Conservation (phyloP, 2,888 invertebrate species). For the Patella caerulea region DNA sequence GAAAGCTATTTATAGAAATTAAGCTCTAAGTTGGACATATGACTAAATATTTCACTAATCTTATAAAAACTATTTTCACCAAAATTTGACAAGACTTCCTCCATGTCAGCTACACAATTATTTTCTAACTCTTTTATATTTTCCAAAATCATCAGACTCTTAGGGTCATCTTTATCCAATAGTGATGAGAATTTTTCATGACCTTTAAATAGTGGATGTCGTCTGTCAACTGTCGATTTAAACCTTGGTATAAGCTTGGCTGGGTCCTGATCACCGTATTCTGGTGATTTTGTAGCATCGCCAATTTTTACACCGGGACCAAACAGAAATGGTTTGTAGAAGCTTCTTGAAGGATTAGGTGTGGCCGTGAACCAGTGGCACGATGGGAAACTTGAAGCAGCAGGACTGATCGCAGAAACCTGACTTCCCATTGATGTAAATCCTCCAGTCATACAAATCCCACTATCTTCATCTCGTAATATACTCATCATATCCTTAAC, state of each 20-base stretch:
- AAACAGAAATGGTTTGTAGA: constrained; percentile 83
- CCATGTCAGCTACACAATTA: constrained; percentile 70
- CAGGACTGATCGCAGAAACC: constrained; percentile 76
- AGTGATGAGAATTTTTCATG: constrained; percentile 74
- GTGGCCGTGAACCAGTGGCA: constrained; percentile 87
- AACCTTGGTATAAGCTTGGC: constrained; percentile 60
- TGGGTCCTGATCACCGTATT: constrained; percentile 46
- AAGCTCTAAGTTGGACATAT: no score
- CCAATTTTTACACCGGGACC: constrained; percentile 62
- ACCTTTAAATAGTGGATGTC: constrained; percentile 78
- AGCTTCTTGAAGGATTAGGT: constrained; percentile 82
- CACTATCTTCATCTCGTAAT: constrained; percentile 74
- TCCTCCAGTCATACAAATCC: constrained; percentile 77
- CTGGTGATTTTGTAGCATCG: constrained; percentile 76
- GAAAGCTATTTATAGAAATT: no score
- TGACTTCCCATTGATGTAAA: constrained; percentile 73
- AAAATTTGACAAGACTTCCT: constrained; percentile 63
- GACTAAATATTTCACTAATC: no score
- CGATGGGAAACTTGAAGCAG: constrained; percentile 72
- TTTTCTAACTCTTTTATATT: constrained; percentile 71
- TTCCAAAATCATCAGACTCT: constrained; percentile 63
- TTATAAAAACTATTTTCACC: constrained; percentile 40
- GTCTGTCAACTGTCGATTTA: constrained; percentile 70
- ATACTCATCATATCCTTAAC: constrained; percentile 56
- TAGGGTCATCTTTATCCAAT: constrained; percentile 45